phyloP scores from a whole-genome alignment of 2,797 vertebrate species.

The Otus scops region DNA sequence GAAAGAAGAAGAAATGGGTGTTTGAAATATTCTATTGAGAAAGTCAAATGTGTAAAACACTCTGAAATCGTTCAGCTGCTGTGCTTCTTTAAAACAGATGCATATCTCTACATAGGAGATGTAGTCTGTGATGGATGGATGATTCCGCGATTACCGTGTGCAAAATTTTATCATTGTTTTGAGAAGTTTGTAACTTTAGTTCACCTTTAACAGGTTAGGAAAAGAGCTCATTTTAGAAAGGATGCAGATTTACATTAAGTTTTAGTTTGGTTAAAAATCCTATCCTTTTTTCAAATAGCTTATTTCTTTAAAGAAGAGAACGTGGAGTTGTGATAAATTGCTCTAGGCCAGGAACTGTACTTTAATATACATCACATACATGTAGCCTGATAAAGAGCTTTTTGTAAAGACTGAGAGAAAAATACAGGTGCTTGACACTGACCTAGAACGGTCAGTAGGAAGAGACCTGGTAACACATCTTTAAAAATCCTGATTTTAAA shows the following conservation, averaged over 20 bases:
- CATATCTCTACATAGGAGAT: background rate
- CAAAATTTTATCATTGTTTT: background rate
- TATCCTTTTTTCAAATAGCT: background rate
- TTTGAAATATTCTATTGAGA: background rate
- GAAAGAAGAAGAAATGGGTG: background rate
- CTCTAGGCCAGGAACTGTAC: background rate
- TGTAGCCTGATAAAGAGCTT: background rate
- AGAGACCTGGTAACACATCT: background rate
- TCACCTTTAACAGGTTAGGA: background rate
- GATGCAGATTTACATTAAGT: background rate
- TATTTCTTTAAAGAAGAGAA: background rate
- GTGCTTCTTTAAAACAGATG: background rate
- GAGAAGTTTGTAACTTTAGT: background rate
- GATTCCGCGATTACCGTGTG: background rate
- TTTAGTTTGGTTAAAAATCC: background rate
- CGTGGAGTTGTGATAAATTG: background rate
- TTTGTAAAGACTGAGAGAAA: background rate
- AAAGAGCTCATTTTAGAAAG: background rate
- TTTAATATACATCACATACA: background rate
- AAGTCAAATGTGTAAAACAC: background rate
- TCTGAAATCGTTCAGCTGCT: background rate
- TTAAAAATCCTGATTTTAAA: background rate
- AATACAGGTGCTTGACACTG: background rate
- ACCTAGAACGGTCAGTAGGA: background rate
- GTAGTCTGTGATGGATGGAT: background rate